Evolutionary conservation across 2,888 invertebrate species (phyloP), one percentile per base, ranked within the genome.

Genomic region (Sinodicranocentrus sp.): DNA sequence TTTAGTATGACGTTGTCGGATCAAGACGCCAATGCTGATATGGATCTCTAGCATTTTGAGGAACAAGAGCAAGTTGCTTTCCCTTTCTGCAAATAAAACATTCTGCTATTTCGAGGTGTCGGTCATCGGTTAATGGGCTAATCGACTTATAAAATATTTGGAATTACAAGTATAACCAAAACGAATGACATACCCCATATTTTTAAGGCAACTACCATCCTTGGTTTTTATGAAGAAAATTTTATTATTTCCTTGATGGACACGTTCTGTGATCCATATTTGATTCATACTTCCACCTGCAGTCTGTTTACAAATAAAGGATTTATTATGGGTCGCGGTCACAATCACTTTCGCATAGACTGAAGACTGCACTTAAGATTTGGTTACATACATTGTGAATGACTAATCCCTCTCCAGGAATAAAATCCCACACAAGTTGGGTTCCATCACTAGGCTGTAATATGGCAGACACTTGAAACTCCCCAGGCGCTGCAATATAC

Each of bases 21-120:
- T 80, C 65, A n/a, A 80, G 65, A 17, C 65, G 33, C 80, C 80
- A 80, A 21, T 80, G 80, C 44, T 80, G 80, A 26, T 67, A 57
- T 13, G 72, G 25, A 28, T 80, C 80, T n/a, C 52, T 63, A 2
- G 54, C 65, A 17, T 72, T 15, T 23, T 80, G 59, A 0, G 33
- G 57, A 25, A 57, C 72, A 28, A 80, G 23, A 10, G 80, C 54
- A 5, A 80, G 28, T 39, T 80, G 80, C 57, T 80, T 80, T 21
- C 65, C 72, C 25, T 80, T 80, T 17, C 80, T 80, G 59, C 15
- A 77, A 78, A 23, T n/a, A 57, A 25, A 57, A 33, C n/a, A n/a
- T n/a, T n/a, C n/a, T n/a, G 39, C 39, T 8, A 39, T 13, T 39
- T 5, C 13, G 39, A 39, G 6, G 39, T 39, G 13, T 8, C 5